Evolutionary conservation across 2,113 vertebrate species (phyloP), one percentile per base, ranked within the genome.

Genomic region (Athene cunicularia): DNA sequence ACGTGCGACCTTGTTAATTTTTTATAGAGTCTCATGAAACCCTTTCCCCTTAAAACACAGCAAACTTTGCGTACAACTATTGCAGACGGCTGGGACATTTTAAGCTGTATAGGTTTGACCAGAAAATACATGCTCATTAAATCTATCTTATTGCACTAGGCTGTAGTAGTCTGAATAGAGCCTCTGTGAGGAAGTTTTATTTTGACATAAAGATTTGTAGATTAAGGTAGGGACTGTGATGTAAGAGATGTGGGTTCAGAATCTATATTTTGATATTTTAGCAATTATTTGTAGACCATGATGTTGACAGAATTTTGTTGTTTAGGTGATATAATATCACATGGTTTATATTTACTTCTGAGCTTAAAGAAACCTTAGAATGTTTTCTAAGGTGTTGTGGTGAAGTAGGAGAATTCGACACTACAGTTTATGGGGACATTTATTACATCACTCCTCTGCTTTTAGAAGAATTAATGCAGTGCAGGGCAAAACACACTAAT

Each of bases 131-230:
- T 1, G 6, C 3, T 59, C 14, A 32, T 73, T 49, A 64, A 68
- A 60, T 17, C 3, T 50, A 1, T 24, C 9, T n/a, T 62, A 19
- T 77, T 2, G 1, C 5, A 35, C 1, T 1, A 53, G 7, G 3
- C 5, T 30, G 11, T 14, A 19, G 15, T 26, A 49, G 18, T 67
- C 45, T 60, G 16, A 81, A 30, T 7, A 60, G 18, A 79, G 0
- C 6, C 85, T 90, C 50, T 12, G 12, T 6, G 2, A 17, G 8
- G 10, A 79, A 60, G 32, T 47, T 49, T 56, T 64, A 39, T 62
- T 92, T 90, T 75, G 30, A 39, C 5, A 23, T 28, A 50, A 89
- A 80, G 13, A 11, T 56, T 22, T 37, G 5, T 73, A 35, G 6
- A 47, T 80, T 80, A 45, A 71, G 11, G 7, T 16, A 39, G 17